Percentiles rank a stretch among this genome's conserved stretches.
phyloP scores from a whole-genome alignment of 1,140 invertebrate genomes.

The Drosophila lini region DNA sequence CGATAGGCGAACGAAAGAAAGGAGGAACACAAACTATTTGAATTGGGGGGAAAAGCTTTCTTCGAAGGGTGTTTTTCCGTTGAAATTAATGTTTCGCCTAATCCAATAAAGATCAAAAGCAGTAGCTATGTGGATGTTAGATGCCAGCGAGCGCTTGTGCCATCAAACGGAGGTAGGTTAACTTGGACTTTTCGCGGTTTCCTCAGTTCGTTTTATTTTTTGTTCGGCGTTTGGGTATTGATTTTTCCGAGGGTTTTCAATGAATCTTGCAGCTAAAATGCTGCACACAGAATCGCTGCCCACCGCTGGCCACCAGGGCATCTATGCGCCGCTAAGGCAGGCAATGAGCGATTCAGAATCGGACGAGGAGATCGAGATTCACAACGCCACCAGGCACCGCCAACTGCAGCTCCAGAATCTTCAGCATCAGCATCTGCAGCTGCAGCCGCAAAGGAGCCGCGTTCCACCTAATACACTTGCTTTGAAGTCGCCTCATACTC shows the following conservation, averaged over 20 bases:
- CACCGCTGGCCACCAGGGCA: slow-evolving; percentile 84
- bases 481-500: slow-evolving; percentile 60
- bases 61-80: slow-evolving; percentile 31
- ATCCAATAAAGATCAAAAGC: slow-evolving; percentile 51
- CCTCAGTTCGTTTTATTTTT: background rate
- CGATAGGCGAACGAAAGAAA: background rate
- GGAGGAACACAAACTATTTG: slow-evolving; percentile 17
- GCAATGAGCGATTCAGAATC: slow-evolving; percentile 90
- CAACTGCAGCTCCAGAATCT: slow-evolving; percentile 56
- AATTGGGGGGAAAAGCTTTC: slow-evolving; percentile 28
- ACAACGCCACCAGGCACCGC: slow-evolving; percentile 75
- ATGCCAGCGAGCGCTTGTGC: slow-evolving; percentile 48
- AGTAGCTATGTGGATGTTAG: slow-evolving; percentile 75
- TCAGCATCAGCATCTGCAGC: slow-evolving; percentile 22
- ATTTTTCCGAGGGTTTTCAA: slow-evolving; percentile 43
- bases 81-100: slow-evolving; percentile 57
- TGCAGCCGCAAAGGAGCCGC: slow-evolving; percentile 71
- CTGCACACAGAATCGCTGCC: slow-evolving; percentile 77
- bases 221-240: slow-evolving; percentile 45
- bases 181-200: background rate
- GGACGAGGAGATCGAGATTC: slow-evolving; percentile 89
- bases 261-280: slow-evolving; percentile 74
- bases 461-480: slow-evolving; percentile 68
- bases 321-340: slow-evolving; percentile 89
- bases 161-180: slow-evolving; percentile 51